phyloP scores from a whole-genome alignment of 1,140 invertebrate species.

The Lepeophtheirus salmonis region DNA sequence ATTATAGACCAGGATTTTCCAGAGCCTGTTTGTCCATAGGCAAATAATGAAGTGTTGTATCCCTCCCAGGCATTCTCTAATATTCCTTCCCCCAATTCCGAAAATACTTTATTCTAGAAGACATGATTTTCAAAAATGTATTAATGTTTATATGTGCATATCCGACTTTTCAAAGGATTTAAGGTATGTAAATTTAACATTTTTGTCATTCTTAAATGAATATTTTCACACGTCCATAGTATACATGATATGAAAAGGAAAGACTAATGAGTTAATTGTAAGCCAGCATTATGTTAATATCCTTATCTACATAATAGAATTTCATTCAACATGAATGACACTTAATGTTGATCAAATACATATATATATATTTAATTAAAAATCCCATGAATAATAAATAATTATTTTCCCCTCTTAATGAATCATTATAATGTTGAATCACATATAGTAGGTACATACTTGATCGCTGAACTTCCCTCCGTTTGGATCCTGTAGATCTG shows the following conservation, averaged over 20 bases:
- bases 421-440: neutral
- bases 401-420: neutral
- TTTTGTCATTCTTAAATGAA: no score
- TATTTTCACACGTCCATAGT: no score
- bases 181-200: no score
- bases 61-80: constrained; percentile 43
- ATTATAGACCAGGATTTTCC: constrained; percentile 44
- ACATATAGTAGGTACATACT: constrained; percentile 25
- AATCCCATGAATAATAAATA: neutral
- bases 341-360: neutral
- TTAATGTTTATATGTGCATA: no score
- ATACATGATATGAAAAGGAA: no score
- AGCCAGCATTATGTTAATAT: neutral
- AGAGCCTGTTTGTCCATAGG: constrained; percentile 42
- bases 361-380: neutral
- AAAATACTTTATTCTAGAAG: constrained; percentile 28
- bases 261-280: neutral
- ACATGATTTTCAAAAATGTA: no score
- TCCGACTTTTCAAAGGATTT: no score
- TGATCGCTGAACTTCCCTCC: constrained; percentile 34
- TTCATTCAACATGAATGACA: no score
- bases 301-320: neutral
- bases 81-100: constrained; percentile 38
- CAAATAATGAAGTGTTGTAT: constrained; percentile 41
- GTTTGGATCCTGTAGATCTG: constrained; percentile 29